Evolutionary conservation across 92 coral and sea anemone species (phyloP).

Genomic region (Hydrozoanthus gracilis): DNA sequence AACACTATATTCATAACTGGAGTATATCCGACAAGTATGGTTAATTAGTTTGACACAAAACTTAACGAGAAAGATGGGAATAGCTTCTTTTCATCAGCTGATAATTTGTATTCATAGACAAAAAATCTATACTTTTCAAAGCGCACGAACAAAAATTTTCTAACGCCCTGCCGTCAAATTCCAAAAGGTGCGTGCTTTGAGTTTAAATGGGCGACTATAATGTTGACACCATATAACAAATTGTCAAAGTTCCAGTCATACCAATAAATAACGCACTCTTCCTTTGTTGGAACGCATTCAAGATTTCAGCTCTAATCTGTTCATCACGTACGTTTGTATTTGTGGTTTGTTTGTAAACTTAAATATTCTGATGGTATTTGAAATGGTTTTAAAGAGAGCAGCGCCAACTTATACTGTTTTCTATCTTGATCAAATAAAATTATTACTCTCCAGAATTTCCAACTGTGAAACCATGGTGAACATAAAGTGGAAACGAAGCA

Average conservation of each 20-base stretch:
- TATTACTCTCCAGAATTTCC: no score
- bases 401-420: no score
- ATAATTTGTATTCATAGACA: no score
- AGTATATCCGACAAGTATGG: background rate
- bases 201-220: background rate
- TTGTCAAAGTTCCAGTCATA: slow-evolving; percentile 28
- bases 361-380: no score
- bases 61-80: background rate
- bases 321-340: no score
- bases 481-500: no score
- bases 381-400: no score
- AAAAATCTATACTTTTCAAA: no score
- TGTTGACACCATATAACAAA: background rate
- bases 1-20: slow-evolving; percentile 1
- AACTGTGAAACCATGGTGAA: no score
- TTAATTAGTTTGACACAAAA: background rate
- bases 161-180: background rate
- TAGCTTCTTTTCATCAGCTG: background rate
- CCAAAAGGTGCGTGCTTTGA: background rate
- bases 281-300: background rate
- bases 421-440: no score
- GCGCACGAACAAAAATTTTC: no score
- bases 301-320: background rate
- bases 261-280: background rate
- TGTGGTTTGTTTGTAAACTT: no score